These are phyloP conservation scores for Erebia palarica DNA, from an alignment of 2,888 invertebrate genomes.

Conservation along the genomic window DNA sequence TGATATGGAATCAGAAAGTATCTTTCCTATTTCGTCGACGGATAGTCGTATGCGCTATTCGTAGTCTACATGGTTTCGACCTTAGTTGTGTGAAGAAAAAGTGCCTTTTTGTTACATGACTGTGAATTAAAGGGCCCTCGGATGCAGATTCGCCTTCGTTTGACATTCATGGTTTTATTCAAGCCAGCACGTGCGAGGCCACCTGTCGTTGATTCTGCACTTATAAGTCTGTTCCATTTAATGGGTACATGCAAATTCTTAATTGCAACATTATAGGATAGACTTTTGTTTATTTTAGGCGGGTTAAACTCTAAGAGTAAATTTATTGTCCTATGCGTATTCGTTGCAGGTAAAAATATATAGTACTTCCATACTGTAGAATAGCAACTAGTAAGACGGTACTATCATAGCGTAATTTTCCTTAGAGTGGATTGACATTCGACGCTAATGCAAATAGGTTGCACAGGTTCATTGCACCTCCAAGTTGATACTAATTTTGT, in stretches of 20 bases:
- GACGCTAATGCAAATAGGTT: no score
- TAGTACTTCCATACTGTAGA: no score
- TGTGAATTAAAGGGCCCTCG: conserved; percentile 43
- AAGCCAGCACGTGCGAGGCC: conserved; percentile 76
- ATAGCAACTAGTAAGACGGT: no score
- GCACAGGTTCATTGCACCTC: no score
- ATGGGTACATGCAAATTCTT: conserved; percentile 46
- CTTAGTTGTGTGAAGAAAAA: conserved; percentile 50
- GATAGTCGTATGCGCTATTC: conserved; percentile 56
- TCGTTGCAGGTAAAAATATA: neutral
- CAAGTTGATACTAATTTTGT: no score
- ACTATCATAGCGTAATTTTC: no score
- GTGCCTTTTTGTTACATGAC: conserved; percentile 37
- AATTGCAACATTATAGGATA: conserved; percentile 31
- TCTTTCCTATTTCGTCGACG: conserved; percentile 53
- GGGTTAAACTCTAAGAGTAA: neutral
- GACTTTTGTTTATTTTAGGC: conserved; percentile 7
- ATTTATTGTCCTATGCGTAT: neutral
- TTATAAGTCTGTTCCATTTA: conserved; percentile 53
- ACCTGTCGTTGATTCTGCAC: conserved; percentile 77
- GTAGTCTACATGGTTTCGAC: conserved; percentile 50
- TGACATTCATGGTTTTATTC: conserved; percentile 81
- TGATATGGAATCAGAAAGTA: conserved; percentile 82
- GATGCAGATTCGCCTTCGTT: conserved; percentile 58
- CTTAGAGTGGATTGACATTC: no score